A percentile compares a stretch with the other conserved stretches of the same genome.
These are phyloP conservation scores for Oopsacas minuta DNA, from an alignment of 37 sponge, comb jelly and placozoan genomes.

Conservation along the genomic window DNA sequence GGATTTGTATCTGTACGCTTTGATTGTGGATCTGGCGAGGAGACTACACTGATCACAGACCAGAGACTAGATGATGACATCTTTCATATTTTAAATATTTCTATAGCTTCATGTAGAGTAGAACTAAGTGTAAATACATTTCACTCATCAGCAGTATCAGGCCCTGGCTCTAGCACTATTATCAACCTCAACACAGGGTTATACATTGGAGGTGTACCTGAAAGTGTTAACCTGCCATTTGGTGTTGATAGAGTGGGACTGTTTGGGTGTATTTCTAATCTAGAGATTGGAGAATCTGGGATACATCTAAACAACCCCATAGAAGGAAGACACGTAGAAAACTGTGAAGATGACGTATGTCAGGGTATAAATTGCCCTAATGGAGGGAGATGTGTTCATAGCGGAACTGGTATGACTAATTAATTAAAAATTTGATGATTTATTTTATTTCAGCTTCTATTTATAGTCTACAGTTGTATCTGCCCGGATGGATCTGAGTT, in stretches of 20 bases:
- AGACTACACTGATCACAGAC: neutral
- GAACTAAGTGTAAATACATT: neutral
- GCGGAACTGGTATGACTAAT: neutral
- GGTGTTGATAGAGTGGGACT: neutral
- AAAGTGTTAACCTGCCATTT: neutral
- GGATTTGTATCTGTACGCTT: neutral
- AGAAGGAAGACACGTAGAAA: neutral
- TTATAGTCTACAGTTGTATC: neutral
- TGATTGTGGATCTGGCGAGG: conserved; percentile 9
- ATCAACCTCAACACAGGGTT: neutral
- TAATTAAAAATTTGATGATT: neutral
- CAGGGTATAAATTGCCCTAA: neutral
- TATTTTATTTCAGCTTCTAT: neutral
- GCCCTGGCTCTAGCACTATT: neutral
- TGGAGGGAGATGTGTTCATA: neutral
- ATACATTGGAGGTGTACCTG: neutral
- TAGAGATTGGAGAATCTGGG: neutral
- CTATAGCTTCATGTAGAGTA: neutral
- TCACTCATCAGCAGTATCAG: neutral
- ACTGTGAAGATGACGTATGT: neutral
- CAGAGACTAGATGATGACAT: neutral
- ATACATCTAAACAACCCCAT: neutral
- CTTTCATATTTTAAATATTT: neutral
- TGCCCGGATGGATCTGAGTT: neutral
- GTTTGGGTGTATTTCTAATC: neutral